Percentiles rank a stretch among this genome's conserved stretches.
Conservation (phyloP, 2,113 vertebrate genomes). For the Galbula dea region DNA sequence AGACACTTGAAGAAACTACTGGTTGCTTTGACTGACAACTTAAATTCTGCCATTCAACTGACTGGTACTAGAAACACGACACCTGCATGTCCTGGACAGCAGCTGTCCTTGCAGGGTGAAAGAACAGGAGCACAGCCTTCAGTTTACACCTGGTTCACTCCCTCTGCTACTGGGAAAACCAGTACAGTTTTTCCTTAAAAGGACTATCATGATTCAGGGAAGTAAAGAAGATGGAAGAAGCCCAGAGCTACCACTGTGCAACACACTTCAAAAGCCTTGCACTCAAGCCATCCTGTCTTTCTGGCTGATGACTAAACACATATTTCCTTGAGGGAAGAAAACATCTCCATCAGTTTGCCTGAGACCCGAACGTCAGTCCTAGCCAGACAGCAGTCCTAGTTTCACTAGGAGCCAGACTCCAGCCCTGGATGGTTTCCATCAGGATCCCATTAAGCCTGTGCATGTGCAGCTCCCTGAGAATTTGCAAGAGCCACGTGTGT, state of each 20-base stretch:
- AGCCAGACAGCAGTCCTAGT: slow-evolving; percentile 40
- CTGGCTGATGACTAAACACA: not conserved
- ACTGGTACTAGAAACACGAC: not conserved
- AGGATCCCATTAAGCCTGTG: slow-evolving; percentile 26
- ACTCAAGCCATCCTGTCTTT: not conserved
- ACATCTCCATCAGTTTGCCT: not conserved
- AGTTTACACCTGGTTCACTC: not conserved
- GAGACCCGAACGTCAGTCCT: not conserved
- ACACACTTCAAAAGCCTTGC: not conserved
- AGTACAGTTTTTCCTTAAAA: not conserved
- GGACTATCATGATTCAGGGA: not conserved
- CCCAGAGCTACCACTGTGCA: not conserved
- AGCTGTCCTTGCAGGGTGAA: not conserved
- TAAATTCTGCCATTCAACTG: not conserved
- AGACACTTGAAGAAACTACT: not conserved
- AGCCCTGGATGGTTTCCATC: slow-evolving; percentile 47
- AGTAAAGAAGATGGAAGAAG: not conserved
- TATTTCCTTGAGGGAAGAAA: slow-evolving; percentile 40
- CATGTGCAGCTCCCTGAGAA: slow-evolving; percentile 6
- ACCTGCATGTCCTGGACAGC: not conserved
- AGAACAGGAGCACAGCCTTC: not conserved
- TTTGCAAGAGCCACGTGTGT: slow-evolving; percentile 19
- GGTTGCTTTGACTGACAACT: not conserved
- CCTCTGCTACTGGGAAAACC: not conserved
- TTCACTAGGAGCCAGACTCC: slow-evolving; percentile 47